Evolutionary conservation across 2,113 vertebrate species (phyloP).

Genomic region (Tenebrosternarchus preto): DNA sequence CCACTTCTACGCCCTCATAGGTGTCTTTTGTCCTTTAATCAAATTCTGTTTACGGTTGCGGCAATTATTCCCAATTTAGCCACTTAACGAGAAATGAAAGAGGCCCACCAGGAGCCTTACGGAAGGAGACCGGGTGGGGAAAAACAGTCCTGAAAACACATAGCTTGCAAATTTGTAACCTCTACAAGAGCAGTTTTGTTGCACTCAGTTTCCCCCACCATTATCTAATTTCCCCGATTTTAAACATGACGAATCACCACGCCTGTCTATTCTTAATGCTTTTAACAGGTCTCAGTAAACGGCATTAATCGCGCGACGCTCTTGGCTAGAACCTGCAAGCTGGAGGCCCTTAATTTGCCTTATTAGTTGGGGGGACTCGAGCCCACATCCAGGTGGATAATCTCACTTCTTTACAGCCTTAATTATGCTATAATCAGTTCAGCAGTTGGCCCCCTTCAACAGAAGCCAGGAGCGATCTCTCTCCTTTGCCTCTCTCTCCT

Average conservation of each 20-base stretch:
- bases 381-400: constrained; percentile 99
- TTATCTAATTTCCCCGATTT: constrained; percentile 96
- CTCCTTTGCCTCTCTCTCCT: constrained; percentile 45
- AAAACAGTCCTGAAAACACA: constrained; percentile 42
- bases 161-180: constrained; percentile 66
- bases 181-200: constrained; percentile 69
- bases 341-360: constrained; percentile 86
- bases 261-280: constrained; percentile 98
- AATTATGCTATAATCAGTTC: constrained; percentile 99
- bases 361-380: constrained; percentile 88
- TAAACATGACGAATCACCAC: constrained; percentile 99
- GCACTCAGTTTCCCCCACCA: constrained; percentile 79
- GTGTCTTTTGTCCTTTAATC: constrained; percentile 63
- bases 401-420: constrained; percentile 96
- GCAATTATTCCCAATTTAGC: constrained; percentile 64
- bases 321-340: constrained; percentile 80
- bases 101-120: constrained; percentile 50
- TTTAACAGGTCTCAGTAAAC: constrained; percentile 99
- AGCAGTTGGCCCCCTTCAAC: constrained; percentile 81
- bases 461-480: constrained; percentile 68
- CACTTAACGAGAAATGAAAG: constrained; percentile 60
- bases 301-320: constrained; percentile 95
- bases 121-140: background rate
- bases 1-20: constrained; percentile 51
- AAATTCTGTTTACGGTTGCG: constrained; percentile 62